Evolutionary conservation across 2,888 invertebrate species (phyloP), one percentile per base, ranked within the genome.

Genomic region (Orthosia cruda): DNA sequence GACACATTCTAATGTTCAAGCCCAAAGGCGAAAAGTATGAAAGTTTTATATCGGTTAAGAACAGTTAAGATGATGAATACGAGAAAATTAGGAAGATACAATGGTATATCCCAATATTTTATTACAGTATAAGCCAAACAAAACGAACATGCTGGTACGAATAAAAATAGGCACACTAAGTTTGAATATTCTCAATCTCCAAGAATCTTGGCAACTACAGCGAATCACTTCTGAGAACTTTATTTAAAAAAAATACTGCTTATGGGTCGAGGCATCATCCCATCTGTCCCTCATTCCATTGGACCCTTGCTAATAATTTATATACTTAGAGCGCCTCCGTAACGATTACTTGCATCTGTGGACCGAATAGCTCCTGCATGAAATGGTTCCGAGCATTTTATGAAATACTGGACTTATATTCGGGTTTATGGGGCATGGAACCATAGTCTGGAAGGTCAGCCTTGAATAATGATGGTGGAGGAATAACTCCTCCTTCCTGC

Each of bases 301-400:
- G 49, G 66, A 79, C 86, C 84, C 80, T 79, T 63, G 40, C 62
- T 69, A 63, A 80, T 83, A 80, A 83, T 84, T 80, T 72, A 76
- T 75, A 20, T 64, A 83, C 67, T 86, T 59, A 84, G 63, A 61
- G 50, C 26, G 20, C 13, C 49, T 26, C 63, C 47, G 54, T 71
- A 61, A 63, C 80, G 54, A 84, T 84, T 74, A 80, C 84, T 69
- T 83, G 86, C 84, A 84, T 84, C 84, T 86, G 84, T 65, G 54
- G 63, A 16, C 71, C 61, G 12, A 68, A 61, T 64, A 70, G 59
- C 3, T 11, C 23, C 70, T 63, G 68, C 20, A 49, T 40, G 57
- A 57, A 23, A 67, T 59, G 74, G 69, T 59, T 50, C 1, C 40
- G 58, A 69, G 32, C 68, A 63, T 80, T 84, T 71, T 71, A 70